Conservation (phyloP, 2,797 vertebrate species). For the Danio choprae region DNA sequence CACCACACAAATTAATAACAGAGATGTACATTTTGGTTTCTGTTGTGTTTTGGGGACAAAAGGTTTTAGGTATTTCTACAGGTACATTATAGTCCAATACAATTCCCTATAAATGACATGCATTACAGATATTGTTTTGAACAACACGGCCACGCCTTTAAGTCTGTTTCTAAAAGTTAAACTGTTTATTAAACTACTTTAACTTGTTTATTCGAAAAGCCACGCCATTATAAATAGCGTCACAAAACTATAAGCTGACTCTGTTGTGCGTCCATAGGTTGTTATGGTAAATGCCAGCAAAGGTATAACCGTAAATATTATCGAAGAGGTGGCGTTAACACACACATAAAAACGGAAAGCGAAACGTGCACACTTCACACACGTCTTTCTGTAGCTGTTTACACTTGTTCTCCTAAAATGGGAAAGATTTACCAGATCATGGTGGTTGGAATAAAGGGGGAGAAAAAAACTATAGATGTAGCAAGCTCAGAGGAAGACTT, state of each 20-base stretch:
- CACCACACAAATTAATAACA: too few relatives aligned
- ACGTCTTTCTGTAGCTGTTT: neutral
- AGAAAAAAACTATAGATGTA: slow-evolving; percentile 66
- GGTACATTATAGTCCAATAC: too few relatives aligned
- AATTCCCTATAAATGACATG: too few relatives aligned
- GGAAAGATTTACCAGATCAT: slow-evolving; percentile 71
- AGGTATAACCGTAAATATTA: neutral
- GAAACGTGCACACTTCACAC: slow-evolving; percentile 16
- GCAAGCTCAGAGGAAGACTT: slow-evolving; percentile 70
- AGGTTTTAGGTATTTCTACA: too few relatives aligned
- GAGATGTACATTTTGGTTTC: too few relatives aligned
- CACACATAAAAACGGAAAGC: slow-evolving; percentile 31
- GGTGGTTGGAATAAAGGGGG: slow-evolving; percentile 64
- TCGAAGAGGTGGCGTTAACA: neutral
- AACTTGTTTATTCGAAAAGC: neutral
- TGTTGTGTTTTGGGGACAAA: too few relatives aligned
- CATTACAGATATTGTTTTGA: too few relatives aligned
- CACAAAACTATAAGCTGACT: too few relatives aligned
- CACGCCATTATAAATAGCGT: neutral
- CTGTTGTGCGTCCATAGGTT: neutral
- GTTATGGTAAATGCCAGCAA: neutral
- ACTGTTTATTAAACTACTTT: too few relatives aligned
- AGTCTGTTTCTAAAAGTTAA: too few relatives aligned
- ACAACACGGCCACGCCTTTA: too few relatives aligned
- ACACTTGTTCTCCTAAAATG: slow-evolving; percentile 58